A percentile compares a stretch with the other conserved stretches of the same genome.
Conservation (phyloP, 1,140 invertebrate genomes). For the Orius laevigatus region DNA sequence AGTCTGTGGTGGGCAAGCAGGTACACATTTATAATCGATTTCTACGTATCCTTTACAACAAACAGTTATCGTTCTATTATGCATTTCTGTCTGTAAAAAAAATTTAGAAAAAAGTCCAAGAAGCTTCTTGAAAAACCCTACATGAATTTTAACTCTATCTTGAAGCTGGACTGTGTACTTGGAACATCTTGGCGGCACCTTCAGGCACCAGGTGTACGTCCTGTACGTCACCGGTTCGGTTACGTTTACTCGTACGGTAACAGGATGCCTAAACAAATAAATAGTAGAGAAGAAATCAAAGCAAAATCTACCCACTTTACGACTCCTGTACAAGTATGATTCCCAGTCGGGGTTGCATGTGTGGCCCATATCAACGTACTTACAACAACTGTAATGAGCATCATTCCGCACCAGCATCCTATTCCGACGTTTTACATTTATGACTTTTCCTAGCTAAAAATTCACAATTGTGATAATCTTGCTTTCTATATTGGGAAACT, state of each 20-base stretch:
- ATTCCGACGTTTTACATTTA: not conserved
- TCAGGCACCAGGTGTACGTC: conserved; percentile 22
- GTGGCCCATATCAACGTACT: not conserved
- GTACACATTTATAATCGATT: conserved; percentile 18
- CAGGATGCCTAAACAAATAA: conserved; percentile 14
- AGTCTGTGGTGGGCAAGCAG: conserved; percentile 15
- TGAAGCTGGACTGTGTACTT: conserved; percentile 19
- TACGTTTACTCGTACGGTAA: conserved; percentile 16
- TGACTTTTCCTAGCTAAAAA: too few relatives aligned
- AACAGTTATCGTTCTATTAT: conserved; percentile 19
- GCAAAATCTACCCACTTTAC: conserved; percentile 11
- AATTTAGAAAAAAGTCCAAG: not conserved
- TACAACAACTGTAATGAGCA: not conserved
- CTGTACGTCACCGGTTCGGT: conserved; percentile 20
- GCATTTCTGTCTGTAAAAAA: conserved; percentile 18
- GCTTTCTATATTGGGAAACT: not conserved
- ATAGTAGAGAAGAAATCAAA: not conserved
- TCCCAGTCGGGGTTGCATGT: conserved; percentile 8
- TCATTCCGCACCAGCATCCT: conserved; percentile 6
- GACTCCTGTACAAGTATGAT: conserved; percentile 15
- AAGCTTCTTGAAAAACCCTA: conserved; percentile 8
- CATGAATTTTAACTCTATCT: conserved; percentile 18
- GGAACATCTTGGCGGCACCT: conserved; percentile 22
- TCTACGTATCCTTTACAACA: conserved; percentile 19
- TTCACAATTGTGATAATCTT: not conserved